Percentiles rank a stretch among this genome's conserved stretches.
phyloP scores from a whole-genome alignment of 2,888 invertebrate genomes.

The Oscheius onirici region DNA sequence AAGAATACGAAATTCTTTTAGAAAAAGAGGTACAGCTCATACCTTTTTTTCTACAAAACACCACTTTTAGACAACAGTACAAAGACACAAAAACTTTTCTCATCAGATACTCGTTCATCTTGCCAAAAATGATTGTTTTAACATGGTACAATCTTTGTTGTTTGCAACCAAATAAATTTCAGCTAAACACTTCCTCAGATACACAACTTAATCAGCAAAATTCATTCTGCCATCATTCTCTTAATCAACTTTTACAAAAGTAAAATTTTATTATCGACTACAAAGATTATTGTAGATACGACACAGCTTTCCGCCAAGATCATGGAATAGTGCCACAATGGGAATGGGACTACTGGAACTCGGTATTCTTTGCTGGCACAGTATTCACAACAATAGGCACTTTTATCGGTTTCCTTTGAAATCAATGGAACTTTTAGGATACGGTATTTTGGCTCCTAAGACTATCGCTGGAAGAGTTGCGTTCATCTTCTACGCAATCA shows the following conservation, averaged over 20 bases:
- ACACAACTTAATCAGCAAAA: constrained; percentile 9
- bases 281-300: constrained; percentile 5
- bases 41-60: too few species aligned
- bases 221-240: constrained; percentile 12
- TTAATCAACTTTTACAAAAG: not conserved
- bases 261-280: not conserved
- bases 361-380: constrained; percentile 66
- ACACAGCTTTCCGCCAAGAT: not conserved
- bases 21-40: constrained; percentile 4
- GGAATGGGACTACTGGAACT: constrained; percentile 68
- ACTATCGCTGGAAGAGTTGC: constrained; percentile 85
- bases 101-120: not conserved
- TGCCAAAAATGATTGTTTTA: constrained; percentile 6
- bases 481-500: constrained; percentile 89
- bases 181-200: not conserved
- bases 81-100: constrained; percentile 13
- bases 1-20: constrained; percentile 1
- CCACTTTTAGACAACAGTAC: not conserved
- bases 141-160: constrained; percentile 4
- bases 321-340: constrained; percentile 38
- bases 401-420: too few species aligned
- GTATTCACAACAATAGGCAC: constrained; percentile 75
- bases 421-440: constrained; percentile 73
- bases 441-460: constrained; percentile 91
- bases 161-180: not conserved